Evolutionary conservation across 2,888 invertebrate species (phyloP).

Genomic region (Acanthococcus lagerstroemiae): DNA sequence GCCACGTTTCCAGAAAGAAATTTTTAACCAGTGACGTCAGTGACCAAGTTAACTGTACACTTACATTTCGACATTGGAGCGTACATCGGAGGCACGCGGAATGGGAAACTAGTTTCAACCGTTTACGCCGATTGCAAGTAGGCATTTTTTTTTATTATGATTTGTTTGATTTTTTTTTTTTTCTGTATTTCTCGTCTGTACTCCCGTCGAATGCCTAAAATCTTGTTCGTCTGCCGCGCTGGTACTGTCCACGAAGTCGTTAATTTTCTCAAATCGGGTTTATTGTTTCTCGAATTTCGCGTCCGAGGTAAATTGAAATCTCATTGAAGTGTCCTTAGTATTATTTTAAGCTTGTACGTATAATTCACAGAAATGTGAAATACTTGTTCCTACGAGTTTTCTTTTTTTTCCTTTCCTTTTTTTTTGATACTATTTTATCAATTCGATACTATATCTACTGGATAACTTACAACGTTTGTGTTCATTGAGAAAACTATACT

Average conservation of each 20-base stretch:
- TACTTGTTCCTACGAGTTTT: neutral
- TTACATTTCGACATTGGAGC: too few relatives aligned
- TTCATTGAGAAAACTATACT: neutral
- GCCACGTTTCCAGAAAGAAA: neutral
- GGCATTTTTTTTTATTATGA: too few relatives aligned
- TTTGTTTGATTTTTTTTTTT: too few relatives aligned
- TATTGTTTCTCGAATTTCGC: neutral
- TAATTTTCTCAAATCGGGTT: neutral
- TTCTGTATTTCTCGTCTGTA: too few relatives aligned
- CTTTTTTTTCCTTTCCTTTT: neutral
- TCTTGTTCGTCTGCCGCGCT: too few relatives aligned
- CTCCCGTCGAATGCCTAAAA: too few relatives aligned
- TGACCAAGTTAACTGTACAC: too few relatives aligned
- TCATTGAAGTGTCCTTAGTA: constrained; percentile 9
- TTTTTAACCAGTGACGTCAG: neutral
- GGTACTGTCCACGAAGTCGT: neutral
- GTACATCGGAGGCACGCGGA: too few relatives aligned
- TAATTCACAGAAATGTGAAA: neutral
- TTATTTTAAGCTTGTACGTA: neutral
- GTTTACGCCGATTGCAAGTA: too few relatives aligned
- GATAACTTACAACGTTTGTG: neutral
- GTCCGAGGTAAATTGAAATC: neutral
- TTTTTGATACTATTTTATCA: neutral
- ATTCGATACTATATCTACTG: neutral
- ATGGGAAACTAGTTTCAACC: too few relatives aligned